Conservation (phyloP, 2,113 vertebrate species). For the Catagonus wagneri region DNA sequence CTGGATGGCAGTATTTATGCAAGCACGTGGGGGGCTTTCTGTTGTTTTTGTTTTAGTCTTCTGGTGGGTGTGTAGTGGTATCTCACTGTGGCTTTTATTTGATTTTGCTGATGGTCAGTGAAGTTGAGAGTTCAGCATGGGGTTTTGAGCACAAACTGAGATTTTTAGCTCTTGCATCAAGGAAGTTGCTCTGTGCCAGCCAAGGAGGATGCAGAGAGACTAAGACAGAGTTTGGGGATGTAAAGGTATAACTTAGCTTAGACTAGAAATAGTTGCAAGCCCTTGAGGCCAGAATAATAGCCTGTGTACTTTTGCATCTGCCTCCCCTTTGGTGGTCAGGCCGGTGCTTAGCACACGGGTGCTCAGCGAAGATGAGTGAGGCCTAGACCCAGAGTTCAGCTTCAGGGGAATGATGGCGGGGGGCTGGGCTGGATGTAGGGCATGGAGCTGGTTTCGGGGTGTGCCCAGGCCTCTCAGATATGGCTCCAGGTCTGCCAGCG, state of each 20-base stretch:
- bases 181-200: neutral
- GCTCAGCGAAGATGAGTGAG: neutral
- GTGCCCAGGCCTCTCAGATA: neutral
- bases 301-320: neutral
- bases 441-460: neutral
- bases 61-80: neutral
- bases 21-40: neutral
- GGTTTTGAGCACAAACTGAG: neutral
- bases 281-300: neutral
- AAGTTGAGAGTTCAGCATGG: neutral
- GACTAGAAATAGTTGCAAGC: neutral
- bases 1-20: accelerated
- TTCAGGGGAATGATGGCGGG: neutral
- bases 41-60: neutral
- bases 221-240: neutral
- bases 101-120: neutral
- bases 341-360: neutral
- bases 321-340: neutral
- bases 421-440: neutral
- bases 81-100: neutral
- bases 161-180: neutral
- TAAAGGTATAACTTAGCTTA: neutral
- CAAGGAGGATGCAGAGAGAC: neutral
- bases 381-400: neutral
- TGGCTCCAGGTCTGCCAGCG: neutral